Evolutionary conservation across 2,113 vertebrate genomes (phyloP).

Genomic region (Pogonocichla stellata): DNA sequence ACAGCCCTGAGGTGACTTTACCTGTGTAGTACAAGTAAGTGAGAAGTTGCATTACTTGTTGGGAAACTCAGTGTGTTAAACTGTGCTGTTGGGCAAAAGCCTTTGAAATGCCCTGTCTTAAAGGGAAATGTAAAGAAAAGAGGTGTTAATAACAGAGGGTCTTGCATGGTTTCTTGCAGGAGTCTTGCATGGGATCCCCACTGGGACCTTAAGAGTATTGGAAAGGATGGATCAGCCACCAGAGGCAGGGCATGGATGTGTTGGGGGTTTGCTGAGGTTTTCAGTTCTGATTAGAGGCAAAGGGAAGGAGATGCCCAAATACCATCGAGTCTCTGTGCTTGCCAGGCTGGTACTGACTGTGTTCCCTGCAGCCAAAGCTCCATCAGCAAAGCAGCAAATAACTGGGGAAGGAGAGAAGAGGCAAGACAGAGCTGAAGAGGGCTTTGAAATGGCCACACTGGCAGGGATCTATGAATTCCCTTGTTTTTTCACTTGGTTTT

Average conservation of each 20-base stretch:
- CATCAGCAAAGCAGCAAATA: background rate
- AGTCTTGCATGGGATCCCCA: background rate
- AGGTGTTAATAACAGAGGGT: background rate
- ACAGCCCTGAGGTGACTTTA: background rate
- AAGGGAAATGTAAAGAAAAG: background rate
- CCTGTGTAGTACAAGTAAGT: background rate
- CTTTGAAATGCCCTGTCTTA: background rate
- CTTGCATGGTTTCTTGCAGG: background rate
- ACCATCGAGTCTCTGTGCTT: background rate
- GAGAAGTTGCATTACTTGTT: background rate
- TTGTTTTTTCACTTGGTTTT: background rate
- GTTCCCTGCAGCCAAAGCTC: background rate
- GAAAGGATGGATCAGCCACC: background rate
- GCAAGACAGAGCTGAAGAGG: background rate
- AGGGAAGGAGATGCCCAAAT: background rate
- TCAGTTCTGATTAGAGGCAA: background rate
- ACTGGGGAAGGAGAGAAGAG: background rate
- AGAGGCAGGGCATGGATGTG: background rate
- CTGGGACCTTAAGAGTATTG: background rate
- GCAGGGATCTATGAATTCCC: background rate
- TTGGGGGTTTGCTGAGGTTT: background rate
- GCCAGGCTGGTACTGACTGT: background rate
- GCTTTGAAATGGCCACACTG: background rate
- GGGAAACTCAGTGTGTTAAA: background rate
- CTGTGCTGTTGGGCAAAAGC: background rate